A percentile compares a stretch with the other conserved stretches of the same genome.
Conservation (phyloP, 64 coral and sea anemone genomes). For the Dendrophyllia cribrosa region DNA sequence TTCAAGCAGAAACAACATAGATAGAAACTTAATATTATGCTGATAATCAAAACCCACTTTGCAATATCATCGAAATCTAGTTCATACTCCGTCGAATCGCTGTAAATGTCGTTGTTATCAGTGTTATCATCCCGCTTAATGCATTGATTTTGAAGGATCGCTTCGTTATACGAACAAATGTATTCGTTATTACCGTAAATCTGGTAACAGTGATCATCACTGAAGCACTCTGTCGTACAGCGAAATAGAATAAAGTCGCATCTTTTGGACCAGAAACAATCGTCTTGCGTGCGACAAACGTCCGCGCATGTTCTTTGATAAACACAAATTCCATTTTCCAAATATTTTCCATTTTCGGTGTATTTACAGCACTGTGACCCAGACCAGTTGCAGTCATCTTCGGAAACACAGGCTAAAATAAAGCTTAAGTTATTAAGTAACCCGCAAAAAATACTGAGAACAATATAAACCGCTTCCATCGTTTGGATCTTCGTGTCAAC, state of each 20-base stretch:
- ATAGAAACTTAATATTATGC: too few species aligned
- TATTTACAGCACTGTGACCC: neutral
- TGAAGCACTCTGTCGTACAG: neutral
- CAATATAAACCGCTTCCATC: neutral
- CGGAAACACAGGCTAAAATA: neutral
- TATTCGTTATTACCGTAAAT: neutral
- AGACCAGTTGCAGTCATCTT: neutral
- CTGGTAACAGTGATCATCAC: neutral
- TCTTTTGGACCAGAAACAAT: neutral
- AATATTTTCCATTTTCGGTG: too few species aligned
- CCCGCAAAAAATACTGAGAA: neutral
- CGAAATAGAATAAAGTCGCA: neutral
- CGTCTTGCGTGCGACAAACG: neutral
- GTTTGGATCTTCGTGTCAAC: neutral
- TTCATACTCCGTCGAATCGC: too few species aligned
- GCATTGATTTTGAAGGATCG: too few species aligned
- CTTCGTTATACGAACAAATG: neutral
- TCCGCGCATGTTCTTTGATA: neutral
- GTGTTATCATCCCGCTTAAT: too few species aligned
- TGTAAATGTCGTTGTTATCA: too few species aligned
- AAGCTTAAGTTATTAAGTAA: neutral
- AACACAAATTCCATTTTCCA: neutral
- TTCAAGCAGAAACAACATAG: too few species aligned
- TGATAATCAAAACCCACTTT: too few species aligned
- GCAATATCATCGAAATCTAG: too few species aligned